Evolutionary conservation across 2,888 invertebrate genomes (phyloP).

Genomic region (Pterobdella sp.): DNA sequence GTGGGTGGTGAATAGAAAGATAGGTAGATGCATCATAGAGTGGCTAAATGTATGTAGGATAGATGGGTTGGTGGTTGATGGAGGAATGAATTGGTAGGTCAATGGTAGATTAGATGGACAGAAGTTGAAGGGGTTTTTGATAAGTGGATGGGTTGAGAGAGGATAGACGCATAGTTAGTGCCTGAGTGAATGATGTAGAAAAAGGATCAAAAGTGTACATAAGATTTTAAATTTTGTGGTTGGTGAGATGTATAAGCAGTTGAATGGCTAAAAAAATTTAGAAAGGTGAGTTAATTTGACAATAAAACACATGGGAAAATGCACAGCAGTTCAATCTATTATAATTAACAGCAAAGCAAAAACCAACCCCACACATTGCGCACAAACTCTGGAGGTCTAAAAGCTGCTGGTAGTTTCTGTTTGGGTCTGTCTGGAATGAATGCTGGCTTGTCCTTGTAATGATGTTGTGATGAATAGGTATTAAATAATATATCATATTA

Average conservation of each 20-base stretch:
- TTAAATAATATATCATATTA: too few relatives aligned
- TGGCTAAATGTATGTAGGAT: background rate
- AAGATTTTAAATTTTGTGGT: too few relatives aligned
- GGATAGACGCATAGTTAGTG: background rate
- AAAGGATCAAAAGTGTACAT: too few relatives aligned
- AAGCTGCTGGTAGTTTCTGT: conserved; percentile 61
- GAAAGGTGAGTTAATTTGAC: background rate
- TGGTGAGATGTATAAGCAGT: background rate
- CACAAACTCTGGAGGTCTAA: conserved; percentile 83
- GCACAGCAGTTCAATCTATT: background rate
- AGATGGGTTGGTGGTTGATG: background rate
- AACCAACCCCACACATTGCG: conserved; percentile 82
- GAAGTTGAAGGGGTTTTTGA: background rate
- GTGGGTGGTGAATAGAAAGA: conserved; percentile 17
- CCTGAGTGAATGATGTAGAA: too few relatives aligned
- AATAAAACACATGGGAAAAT: background rate
- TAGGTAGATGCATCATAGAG: background rate
- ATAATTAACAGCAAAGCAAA: background rate
- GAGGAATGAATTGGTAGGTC: too few relatives aligned
- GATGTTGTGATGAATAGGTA: too few relatives aligned
- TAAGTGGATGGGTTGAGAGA: background rate
- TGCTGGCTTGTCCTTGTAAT: conserved; percentile 86
- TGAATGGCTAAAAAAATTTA: background rate
- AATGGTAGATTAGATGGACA: background rate
- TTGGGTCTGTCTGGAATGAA: conserved; percentile 75